These are phyloP conservation scores for Triops longicaudatus DNA, from an alignment of 1,140 invertebrate species.

Conservation along the genomic window DNA sequence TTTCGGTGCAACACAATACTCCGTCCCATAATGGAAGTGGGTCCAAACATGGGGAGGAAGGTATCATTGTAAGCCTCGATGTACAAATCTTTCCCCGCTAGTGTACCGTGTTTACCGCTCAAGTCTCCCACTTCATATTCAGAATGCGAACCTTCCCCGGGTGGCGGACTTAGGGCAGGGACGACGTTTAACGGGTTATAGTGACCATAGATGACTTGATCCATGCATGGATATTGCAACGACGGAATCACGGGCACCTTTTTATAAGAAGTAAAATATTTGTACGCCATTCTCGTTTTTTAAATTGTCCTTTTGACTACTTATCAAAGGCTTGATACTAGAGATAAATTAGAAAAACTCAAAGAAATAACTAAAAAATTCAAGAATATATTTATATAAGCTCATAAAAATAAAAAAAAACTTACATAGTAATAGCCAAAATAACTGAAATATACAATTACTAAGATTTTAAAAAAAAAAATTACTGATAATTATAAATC, in stretches of 20 bases:
- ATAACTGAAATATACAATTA: too few species aligned
- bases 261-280: too few species aligned
- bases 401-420: too few species aligned
- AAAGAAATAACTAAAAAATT: too few species aligned
- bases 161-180: slow-evolving; percentile 48
- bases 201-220: slow-evolving; percentile 63
- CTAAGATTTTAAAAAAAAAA: too few species aligned
- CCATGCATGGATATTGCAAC: slow-evolving; percentile 80
- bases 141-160: slow-evolving; percentile 60
- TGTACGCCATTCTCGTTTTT: too few species aligned
- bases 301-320: too few species aligned
- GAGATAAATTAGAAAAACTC: too few species aligned
- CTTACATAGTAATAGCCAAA: too few species aligned
- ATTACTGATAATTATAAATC: too few species aligned
- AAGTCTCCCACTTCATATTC: slow-evolving; percentile 84
- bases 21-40: slow-evolving; percentile 69
- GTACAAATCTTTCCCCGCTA: slow-evolving; percentile 43
- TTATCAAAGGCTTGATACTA: too few species aligned
- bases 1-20: slow-evolving; percentile 57
- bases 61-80: slow-evolving; percentile 67
- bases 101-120: slow-evolving; percentile 73
- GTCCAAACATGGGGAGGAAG: slow-evolving; percentile 73
- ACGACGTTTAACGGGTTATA: slow-evolving; percentile 73
- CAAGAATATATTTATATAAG: too few species aligned
- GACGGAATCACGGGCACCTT: slow-evolving; percentile 68